Conservation (phyloP, 2,797 vertebrate species). For the Botia almorhae region DNA sequence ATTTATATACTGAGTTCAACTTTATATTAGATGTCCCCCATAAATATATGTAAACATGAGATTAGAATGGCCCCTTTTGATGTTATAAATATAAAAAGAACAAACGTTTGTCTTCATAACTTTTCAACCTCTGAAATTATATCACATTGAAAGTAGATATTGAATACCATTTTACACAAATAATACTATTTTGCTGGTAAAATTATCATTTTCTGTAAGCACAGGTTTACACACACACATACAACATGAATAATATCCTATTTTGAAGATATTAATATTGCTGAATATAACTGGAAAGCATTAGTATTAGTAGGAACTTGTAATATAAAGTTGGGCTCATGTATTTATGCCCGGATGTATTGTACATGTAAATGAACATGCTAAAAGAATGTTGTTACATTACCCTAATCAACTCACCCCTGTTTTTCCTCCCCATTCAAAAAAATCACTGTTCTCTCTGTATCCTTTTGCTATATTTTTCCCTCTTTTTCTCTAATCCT, state of each 20-base stretch:
- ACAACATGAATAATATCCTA: neutral
- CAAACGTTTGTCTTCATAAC: too few relatives aligned
- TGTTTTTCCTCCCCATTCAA: conserved; percentile 55
- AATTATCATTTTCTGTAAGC: too few relatives aligned
- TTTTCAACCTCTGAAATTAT: too few relatives aligned
- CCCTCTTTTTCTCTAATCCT: conserved; percentile 8
- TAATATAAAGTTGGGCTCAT: conserved; percentile 23
- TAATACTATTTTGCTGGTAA: too few relatives aligned
- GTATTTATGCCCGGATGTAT: conserved; percentile 27
- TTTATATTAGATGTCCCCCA: conserved; percentile 20
- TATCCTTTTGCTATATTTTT: conserved; percentile 43
- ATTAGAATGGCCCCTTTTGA: neutral
- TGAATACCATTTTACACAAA: too few relatives aligned
- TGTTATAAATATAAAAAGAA: too few relatives aligned
- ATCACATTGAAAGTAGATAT: too few relatives aligned
- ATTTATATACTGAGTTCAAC: neutral
- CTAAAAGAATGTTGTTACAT: conserved; percentile 47
- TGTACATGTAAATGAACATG: conserved; percentile 35
- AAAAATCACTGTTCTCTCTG: conserved; percentile 48
- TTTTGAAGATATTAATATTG: neutral
- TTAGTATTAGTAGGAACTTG: neutral
- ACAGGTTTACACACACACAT: neutral
- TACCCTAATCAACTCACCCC: conserved; percentile 66
- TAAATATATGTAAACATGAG: neutral
- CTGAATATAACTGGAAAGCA: neutral